Conservation (phyloP, 2,888 invertebrate species). For the Cantharis lateralis region DNA sequence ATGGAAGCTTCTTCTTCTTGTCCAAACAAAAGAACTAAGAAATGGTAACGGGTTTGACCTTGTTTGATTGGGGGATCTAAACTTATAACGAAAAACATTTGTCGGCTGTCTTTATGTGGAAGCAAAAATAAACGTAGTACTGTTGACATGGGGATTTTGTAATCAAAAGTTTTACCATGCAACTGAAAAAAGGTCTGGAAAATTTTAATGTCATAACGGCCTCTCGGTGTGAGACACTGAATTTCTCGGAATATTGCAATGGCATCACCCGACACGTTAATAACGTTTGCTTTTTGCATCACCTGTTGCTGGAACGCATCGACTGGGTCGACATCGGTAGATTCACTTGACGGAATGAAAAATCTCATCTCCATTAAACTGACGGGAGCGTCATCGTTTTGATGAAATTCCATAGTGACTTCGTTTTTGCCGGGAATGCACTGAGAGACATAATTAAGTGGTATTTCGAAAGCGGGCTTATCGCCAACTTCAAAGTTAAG, state of each 20-base stretch:
- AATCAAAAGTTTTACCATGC: conserved; percentile 98
- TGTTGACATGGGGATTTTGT: conserved; percentile 98
- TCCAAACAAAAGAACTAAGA: conserved; percentile 89
- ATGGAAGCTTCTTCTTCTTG: conserved; percentile 93
- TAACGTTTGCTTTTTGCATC: conserved; percentile 96
- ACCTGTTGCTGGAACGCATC: conserved; percentile 98
- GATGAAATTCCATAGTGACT: conserved; percentile 97
- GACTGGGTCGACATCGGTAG: conserved; percentile 87
- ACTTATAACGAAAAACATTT: conserved; percentile 97
- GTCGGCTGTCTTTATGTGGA: conserved; percentile 96
- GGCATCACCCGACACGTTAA: conserved; percentile 96
- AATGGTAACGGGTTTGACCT: conserved; percentile 98
- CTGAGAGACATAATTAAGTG: conserved; percentile 93
- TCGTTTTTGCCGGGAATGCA: conserved; percentile 97
- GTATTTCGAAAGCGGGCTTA: conserved; percentile 93
- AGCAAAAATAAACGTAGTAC: conserved; percentile 95
- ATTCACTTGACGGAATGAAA: conserved; percentile 91
- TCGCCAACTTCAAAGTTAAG: conserved; percentile 83
- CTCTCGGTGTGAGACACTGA: conserved; percentile 97
- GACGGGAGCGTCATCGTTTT: conserved; percentile 97
- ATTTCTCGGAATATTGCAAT: conserved; percentile 96
- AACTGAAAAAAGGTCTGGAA: conserved; percentile 90
- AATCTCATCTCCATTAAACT: conserved; percentile 97
- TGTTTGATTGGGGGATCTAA: conserved; percentile 99
- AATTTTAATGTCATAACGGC: conserved; percentile 95